Conservation (phyloP, 2,113 vertebrate species). For the Riparia riparia region DNA sequence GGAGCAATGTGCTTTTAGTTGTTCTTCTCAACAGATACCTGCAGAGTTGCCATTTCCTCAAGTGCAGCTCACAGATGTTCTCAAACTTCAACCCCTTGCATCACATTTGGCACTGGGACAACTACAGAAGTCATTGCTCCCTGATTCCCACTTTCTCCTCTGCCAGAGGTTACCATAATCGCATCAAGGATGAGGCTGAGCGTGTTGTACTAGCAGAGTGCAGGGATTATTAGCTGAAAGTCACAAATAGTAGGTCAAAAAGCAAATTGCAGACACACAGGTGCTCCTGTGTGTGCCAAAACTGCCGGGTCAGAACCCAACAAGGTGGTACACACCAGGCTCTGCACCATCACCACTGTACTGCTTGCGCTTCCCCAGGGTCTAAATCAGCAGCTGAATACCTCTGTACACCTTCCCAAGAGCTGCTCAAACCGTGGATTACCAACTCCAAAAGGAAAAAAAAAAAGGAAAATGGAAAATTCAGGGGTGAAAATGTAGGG, state of each 20-base stretch:
- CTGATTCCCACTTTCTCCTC: not conserved
- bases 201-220: fast-evolving
- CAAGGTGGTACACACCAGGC: not conserved
- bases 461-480: not conserved
- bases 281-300: not conserved
- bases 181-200: not conserved
- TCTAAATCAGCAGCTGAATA: not conserved
- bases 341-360: not conserved
- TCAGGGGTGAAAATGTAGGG: not conserved
- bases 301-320: not conserved
- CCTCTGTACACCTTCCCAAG: not conserved
- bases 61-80: not conserved
- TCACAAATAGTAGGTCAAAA: not conserved
- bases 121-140: not conserved
- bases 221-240: not conserved
- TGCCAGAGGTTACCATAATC: not conserved
- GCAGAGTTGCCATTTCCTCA: not conserved
- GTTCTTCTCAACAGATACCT: not conserved
- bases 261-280: not conserved
- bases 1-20: not conserved
- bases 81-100: not conserved
- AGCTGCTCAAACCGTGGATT: not conserved
- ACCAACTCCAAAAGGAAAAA: too few relatives aligned
- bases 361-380: fast-evolving
- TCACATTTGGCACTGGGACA: not conserved